These are phyloP conservation scores for Tachystola acroxantha DNA, from an alignment of 2,888 invertebrate species.

Conservation along the genomic window DNA sequence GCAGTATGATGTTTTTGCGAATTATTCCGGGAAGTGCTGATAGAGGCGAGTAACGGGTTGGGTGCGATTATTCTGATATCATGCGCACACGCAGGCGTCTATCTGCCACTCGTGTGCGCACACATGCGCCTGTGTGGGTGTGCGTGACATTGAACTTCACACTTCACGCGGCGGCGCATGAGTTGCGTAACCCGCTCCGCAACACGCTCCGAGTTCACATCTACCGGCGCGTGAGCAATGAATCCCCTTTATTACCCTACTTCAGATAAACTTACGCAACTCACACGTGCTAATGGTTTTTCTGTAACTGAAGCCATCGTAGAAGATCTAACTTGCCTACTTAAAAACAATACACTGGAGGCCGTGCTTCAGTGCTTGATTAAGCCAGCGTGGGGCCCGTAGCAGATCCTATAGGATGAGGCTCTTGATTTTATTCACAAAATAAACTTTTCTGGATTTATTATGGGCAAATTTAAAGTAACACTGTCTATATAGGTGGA, in stretches of 20 bases:
- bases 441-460: no score
- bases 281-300: slow-evolving; percentile 3
- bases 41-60: slow-evolving; percentile 71
- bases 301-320: no score
- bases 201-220: slow-evolving; percentile 22
- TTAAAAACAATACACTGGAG: no score
- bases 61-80: slow-evolving; percentile 65
- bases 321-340: no score
- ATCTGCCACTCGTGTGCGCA: slow-evolving; percentile 24
- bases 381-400: no score
- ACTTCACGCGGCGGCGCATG: slow-evolving; percentile 68
- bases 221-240: slow-evolving; percentile 19
- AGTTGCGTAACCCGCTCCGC: slow-evolving; percentile 60
- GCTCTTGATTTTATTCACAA: no score
- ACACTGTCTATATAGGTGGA: no score
- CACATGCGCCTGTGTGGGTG: slow-evolving; percentile 37
- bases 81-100: slow-evolving; percentile 36
- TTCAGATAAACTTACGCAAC: slow-evolving; percentile 16
- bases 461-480: no score
- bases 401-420: no score
- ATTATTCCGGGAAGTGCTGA: slow-evolving; percentile 69
- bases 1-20: slow-evolving; percentile 61
- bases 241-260: slow-evolving; percentile 17
- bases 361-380: no score
- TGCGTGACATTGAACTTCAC: slow-evolving; percentile 77